These are phyloP conservation scores for Globia sparganii DNA, from an alignment of 2,888 invertebrate genomes.

Conservation along the genomic window DNA sequence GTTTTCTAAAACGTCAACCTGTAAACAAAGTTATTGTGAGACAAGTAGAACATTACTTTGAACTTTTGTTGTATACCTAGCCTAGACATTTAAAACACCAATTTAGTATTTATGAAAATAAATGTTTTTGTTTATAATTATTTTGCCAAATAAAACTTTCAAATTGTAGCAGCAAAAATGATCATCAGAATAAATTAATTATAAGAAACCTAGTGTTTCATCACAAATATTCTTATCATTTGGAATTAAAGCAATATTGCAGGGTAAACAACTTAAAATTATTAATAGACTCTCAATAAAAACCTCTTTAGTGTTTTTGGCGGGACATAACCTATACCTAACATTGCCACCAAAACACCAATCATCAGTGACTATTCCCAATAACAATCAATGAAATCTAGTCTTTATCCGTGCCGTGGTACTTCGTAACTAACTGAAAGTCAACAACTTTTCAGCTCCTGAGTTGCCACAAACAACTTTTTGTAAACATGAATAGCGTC, in stretches of 20 bases:
- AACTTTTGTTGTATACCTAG: not conserved
- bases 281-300: not conserved
- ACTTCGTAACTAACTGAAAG: slow-evolving; percentile 34
- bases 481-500: slow-evolving; percentile 55
- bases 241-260: not conserved
- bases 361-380: not conserved
- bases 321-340: slow-evolving; percentile 18
- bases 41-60: not conserved
- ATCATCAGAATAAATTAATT: no score
- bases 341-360: not conserved
- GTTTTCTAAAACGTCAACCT: slow-evolving; percentile 80
- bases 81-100: not conserved
- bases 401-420: slow-evolving; percentile 10
- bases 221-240: not conserved
- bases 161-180: not conserved
- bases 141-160: not conserved
- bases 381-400: slow-evolving; percentile 33
- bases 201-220: not conserved
- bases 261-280: not conserved
- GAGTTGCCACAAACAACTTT: slow-evolving; percentile 20
- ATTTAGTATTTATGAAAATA: not conserved
- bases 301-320: slow-evolving; percentile 17
- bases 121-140: not conserved
- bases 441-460: slow-evolving; percentile 22
- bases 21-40: slow-evolving; percentile 40